phyloP scores from a whole-genome alignment of 2,113 vertebrate genomes.

The Clupea harengus region DNA sequence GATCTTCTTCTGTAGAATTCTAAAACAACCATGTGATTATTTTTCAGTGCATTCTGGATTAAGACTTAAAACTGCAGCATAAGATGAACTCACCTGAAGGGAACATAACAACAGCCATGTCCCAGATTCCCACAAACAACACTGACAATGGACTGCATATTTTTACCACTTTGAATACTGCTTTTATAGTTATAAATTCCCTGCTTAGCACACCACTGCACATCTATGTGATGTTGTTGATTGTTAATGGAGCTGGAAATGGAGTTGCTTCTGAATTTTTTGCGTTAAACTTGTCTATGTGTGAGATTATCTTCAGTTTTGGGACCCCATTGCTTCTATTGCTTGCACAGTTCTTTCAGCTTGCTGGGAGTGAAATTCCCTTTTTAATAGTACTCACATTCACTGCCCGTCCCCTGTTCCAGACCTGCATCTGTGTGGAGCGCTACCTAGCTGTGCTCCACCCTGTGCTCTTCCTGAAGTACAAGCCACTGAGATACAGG shows the following conservation, averaged over 20 bases:
- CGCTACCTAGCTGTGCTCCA: slow-evolving; percentile 42
- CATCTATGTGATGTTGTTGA: background rate
- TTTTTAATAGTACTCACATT: too few species aligned
- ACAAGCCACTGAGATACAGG: slow-evolving; percentile 46
- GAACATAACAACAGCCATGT: background rate
- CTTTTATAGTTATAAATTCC: background rate
- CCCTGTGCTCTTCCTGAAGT: slow-evolving; percentile 38
- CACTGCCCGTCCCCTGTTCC: slow-evolving; percentile 36
- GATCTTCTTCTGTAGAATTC: too few species aligned
- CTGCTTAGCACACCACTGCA: background rate
- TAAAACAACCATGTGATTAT: too few species aligned
- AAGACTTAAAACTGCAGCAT: too few species aligned
- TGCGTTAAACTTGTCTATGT: slow-evolving; percentile 30
- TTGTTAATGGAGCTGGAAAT: background rate
- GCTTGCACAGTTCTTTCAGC: too few species aligned
- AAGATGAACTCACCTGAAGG: background rate
- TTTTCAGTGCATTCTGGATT: too few species aligned
- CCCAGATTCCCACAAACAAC: background rate
- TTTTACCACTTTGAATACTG: background rate
- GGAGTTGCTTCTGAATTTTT: slow-evolving; percentile 33
- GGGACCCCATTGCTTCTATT: too few species aligned
- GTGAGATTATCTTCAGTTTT: slow-evolving; percentile 24
- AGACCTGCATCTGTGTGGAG: slow-evolving; percentile 45
- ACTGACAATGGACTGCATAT: background rate
- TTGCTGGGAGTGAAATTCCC: too few species aligned